Base-by-base conservation (phyloP, 1,140 invertebrate species). In the Uloborus diversus region DNA sequence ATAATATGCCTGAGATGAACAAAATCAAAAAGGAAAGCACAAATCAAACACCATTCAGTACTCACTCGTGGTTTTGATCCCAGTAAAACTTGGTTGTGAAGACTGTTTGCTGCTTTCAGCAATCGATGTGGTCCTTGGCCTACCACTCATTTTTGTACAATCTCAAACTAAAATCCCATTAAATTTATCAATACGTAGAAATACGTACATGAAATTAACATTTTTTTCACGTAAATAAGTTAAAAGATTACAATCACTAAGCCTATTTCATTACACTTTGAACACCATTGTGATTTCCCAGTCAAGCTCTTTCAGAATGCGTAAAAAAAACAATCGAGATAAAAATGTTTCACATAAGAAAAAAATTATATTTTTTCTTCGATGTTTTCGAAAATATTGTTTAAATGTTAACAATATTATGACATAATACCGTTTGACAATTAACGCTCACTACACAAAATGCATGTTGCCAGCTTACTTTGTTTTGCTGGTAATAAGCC, bases 41-140 rank as follows among this genome's bases (percentile, higher is more conserved):
- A n/a, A n/a, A n/a, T n/a, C n/a, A n/a, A n/a, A n/a, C n/a, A n/a
- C n/a, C n/a, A n/a, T n/a, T n/a, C n/a, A n/a, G 7, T 28, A 78
- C 73, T 66, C 35, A 79, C 76, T 79, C n/a, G 76, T 49, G n/a
- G 76, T 79, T 61, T 79, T 79, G 35, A 79, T 79, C 59, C 76
- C 76, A 33, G 76, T 57, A 49, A 79, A 79, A 69, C 65, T 79
- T 47, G 65, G 76, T 27, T 79, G 76, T 32, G 76, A 69, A 9
- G 76, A 69, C 51, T 79, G 76, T 62, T 79, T 79, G 37, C 76
- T 79, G 25, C 76, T 79, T 23, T 79, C 76, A 49, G 76, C 76
- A 62, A 79, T 79, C 53, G 76, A 79, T n/a, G 76, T 79, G n/a
- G 76, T 79, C 57, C 76, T 79, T 47, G 76, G 76, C 33, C 76